Evolutionary conservation across 1,140 invertebrate species (phyloP).

Genomic region (Arion vulgaris): DNA sequence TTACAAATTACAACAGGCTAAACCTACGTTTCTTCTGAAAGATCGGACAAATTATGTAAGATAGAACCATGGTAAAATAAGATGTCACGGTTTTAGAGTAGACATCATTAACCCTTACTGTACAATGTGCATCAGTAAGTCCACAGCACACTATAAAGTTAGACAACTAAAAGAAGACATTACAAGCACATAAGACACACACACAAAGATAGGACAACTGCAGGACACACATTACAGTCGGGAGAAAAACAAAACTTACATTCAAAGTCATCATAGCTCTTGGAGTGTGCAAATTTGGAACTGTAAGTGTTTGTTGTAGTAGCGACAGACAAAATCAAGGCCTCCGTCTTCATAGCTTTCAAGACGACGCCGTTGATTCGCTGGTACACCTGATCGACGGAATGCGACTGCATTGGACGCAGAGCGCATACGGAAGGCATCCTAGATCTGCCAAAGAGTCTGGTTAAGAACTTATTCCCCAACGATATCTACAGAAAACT

Average conservation of each 20-base stretch:
- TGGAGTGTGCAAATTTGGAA: not conserved
- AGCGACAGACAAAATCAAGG: constrained; percentile 17
- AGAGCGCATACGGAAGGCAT: constrained; percentile 31
- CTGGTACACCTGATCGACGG: constrained; percentile 25
- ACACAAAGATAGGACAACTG: no score
- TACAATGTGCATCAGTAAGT: no score
- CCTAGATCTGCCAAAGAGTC: not conserved
- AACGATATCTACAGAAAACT: not conserved
- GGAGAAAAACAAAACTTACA: constrained; percentile 10
- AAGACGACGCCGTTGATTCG: constrained; percentile 31
- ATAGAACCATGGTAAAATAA: no score
- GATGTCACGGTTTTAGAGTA: no score
- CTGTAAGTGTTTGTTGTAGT: not conserved
- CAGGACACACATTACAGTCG: no score
- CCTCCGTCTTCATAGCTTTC: constrained; percentile 31
- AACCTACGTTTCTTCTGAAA: no score
- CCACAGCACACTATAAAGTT: no score
- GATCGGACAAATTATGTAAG: no score
- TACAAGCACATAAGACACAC: no score
- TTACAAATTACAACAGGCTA: no score
- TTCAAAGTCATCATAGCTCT: not conserved
- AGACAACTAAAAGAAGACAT: no score
- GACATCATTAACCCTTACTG: no score
- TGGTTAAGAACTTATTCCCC: not conserved
- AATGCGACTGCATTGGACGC: not conserved